Base-by-base conservation (phyloP, 2,797 vertebrate species). In the Neostethus bicornis region DNA sequence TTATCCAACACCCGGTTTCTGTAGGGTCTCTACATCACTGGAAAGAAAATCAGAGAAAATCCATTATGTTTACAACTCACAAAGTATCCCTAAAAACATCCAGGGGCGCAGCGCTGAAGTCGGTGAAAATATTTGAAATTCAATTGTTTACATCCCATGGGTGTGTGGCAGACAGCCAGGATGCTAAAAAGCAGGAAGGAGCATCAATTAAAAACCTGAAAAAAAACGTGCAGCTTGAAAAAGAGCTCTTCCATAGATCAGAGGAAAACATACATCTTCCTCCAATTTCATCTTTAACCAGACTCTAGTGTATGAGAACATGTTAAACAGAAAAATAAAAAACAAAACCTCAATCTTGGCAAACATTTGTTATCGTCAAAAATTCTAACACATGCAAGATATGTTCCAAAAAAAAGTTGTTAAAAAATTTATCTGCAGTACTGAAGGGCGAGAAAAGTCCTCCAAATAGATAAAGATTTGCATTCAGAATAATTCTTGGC, bases 401-500 rank as follows among this genome's bases (percentile, higher is more conserved):
- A 32, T 32, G 34, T 34, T 29, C 2, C 28, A 29, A 29, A 31
- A 12, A 31, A 31, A 29, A 31, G 31, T 2, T 13, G 31, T 7
- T 35, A 35, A 14, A 4, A n/a, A 13, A 53, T 48, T n/a, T 24
- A 21, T 43, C 51, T 48, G 32, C n/a, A 57, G 56, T 52, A 24
- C 37, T 17, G 23, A 61, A 42, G 48, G 43, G 28, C 24, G 26
- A 21, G 12, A 8, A n/a, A 10, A 42, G n/a, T 50, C 44, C 54
- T 29, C 21, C 1, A 1, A 13, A 17, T 62, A 47, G 8, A 1
- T 2, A 31, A 21, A 8, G 7, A 51, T 59, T 51, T 48, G 8
- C 45, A 50, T 48, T 52, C 25, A 53, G 29, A 56, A n/a, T n/a
- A 47, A 53, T 39, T 72, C 39, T 26, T 12, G 59, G 41, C 31